Evolutionary conservation across 2,888 invertebrate species (phyloP).

Genomic region (Eristalis arbustorum): DNA sequence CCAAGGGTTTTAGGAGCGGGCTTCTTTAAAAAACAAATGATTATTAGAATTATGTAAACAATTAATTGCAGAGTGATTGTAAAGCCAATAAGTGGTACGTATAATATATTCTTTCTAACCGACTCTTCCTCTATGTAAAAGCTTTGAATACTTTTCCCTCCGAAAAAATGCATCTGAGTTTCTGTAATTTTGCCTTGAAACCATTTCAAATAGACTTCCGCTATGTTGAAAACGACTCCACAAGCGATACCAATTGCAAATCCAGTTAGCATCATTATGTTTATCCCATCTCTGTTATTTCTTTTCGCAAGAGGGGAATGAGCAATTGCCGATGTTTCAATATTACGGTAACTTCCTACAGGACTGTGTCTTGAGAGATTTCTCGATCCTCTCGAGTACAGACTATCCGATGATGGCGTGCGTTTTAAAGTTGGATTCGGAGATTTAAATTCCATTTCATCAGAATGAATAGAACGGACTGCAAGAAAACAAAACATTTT

Average conservation of each 20-base stretch:
- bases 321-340: background rate
- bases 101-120: constrained; percentile 12
- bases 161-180: constrained; percentile 3
- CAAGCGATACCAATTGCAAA: constrained; percentile 37
- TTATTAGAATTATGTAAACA: constrained; percentile 1
- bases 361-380: constrained; percentile 35
- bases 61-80: constrained; percentile 6
- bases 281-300: constrained; percentile 14
- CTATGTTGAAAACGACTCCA: constrained; percentile 17
- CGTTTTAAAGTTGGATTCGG: constrained; percentile 20
- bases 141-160: constrained; percentile 25
- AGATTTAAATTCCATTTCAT: constrained; percentile 45
- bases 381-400: constrained; percentile 30
- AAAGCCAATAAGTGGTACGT: constrained; percentile 21
- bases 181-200: constrained; percentile 21
- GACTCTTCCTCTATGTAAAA: constrained; percentile 44
- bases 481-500: background rate
- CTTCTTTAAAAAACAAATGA: no score
- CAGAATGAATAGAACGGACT: constrained; percentile 2
- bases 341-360: constrained; percentile 25
- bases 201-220: constrained; percentile 44
- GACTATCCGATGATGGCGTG: constrained; percentile 30
- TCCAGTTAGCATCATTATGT: constrained; percentile 52
- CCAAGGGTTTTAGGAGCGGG: no score
- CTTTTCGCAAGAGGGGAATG: background rate